Conservation (phyloP, 2,797 vertebrate species). For the Pseudocheirus occidentalis region DNA sequence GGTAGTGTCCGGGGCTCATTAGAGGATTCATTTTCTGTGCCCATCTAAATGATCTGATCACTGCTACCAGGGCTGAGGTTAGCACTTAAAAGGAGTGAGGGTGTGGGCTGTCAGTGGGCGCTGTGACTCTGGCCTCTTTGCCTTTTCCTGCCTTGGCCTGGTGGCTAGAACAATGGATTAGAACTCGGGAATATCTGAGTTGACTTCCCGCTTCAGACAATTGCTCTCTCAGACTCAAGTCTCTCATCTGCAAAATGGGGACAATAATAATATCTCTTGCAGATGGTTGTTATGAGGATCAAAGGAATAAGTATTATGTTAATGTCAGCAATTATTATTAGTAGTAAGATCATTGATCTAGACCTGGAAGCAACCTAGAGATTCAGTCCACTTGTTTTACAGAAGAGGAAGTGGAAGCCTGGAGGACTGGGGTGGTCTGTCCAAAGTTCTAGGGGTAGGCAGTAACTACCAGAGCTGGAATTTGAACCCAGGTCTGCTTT, state of each 20-base stretch:
- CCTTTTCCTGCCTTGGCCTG: not conserved
- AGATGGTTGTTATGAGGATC: not conserved
- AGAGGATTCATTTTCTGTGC: constrained; percentile 50
- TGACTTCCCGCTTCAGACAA: not conserved
- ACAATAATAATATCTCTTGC: not conserved
- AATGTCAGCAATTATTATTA: not conserved
- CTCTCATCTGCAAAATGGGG: not conserved
- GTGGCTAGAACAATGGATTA: not conserved
- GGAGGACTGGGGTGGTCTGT: not conserved
- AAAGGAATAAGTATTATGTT: not conserved
- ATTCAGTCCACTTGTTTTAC: not conserved
- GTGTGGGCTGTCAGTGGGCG: not conserved
- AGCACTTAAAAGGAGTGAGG: constrained; percentile 19
- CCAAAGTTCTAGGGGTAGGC: not conserved
- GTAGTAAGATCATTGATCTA: not conserved
- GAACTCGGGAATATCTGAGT: not conserved
- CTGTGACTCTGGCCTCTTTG: not conserved
- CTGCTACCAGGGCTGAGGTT: not conserved
- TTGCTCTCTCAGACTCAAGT: not conserved
- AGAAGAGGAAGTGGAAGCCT: not conserved
- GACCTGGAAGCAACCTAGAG: not conserved
- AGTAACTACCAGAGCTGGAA: not conserved
- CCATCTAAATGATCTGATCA: constrained; percentile 16
- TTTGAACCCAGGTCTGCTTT: not conserved
- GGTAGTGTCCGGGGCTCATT: not conserved